phyloP scores from a whole-genome alignment of 2,888 invertebrate species.

The Trilocha varians region DNA sequence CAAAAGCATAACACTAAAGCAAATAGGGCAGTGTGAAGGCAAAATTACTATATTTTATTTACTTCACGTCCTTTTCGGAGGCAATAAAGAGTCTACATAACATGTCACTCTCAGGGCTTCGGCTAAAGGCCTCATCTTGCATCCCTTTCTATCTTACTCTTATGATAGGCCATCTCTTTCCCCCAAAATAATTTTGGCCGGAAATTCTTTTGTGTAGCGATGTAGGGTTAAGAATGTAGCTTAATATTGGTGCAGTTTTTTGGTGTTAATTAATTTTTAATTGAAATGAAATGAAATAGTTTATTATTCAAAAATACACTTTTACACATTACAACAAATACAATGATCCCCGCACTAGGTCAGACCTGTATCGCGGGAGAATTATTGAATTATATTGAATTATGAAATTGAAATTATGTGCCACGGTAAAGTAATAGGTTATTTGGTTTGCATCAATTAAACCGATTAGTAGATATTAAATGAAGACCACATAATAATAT shows the following conservation, averaged over 20 bases:
- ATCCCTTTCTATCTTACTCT: constrained; percentile 10
- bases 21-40: background rate
- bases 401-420: constrained; percentile 19
- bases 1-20: background rate
- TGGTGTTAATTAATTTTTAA: no score
- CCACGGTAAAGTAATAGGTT: no score
- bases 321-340: no score
- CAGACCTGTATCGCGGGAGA: no score
- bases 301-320: no score
- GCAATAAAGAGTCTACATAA: constrained; percentile 19
- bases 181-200: constrained; percentile 5
- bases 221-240: background rate
- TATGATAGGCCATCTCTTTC: constrained; percentile 2
- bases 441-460: no score
- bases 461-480: no score
- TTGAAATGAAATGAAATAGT: no score
- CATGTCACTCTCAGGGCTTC: constrained; percentile 20
- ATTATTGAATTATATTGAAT: constrained; percentile 12
- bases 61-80: constrained; percentile 1
- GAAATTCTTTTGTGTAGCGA: background rate
- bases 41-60: background rate
- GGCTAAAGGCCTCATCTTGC: constrained; percentile 15
- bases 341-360: no score
- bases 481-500: no score
- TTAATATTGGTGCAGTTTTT: no score